These are phyloP conservation scores for Ceryle rudis DNA, from an alignment of 2,797 vertebrate species.

Conservation along the genomic window DNA sequence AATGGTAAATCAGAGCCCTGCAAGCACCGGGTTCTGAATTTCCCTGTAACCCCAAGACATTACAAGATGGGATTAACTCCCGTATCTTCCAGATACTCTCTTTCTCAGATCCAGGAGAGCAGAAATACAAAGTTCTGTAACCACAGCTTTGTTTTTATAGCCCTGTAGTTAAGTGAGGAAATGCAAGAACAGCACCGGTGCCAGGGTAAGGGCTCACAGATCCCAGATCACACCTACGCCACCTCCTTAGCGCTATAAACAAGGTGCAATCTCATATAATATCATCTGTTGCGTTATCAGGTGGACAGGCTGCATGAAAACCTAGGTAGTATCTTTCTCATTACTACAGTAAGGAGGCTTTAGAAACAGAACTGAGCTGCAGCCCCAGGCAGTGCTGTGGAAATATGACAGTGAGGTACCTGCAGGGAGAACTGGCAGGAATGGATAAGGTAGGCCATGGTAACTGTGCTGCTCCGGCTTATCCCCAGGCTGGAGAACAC, in stretches of 20 bases:
- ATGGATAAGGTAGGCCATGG: slow-evolving; percentile 87
- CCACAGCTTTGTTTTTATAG: neutral
- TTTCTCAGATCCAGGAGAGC: neutral
- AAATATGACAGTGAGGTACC: slow-evolving; percentile 59
- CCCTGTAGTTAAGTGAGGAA: neutral
- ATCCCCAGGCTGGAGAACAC: slow-evolving; percentile 84
- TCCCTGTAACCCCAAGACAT: neutral
- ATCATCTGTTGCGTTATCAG: neutral
- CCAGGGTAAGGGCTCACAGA: neutral
- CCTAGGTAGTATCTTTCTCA: neutral
- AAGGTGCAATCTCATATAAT: neutral
- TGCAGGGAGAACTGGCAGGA: slow-evolving; percentile 79
- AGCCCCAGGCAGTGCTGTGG: neutral
- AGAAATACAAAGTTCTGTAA: neutral
- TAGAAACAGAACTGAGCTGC: neutral
- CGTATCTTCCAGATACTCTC: neutral
- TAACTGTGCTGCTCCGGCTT: slow-evolving; percentile 81
- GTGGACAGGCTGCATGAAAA: neutral
- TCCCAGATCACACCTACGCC: neutral
- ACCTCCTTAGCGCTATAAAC: neutral
- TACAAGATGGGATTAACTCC: neutral
- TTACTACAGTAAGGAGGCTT: neutral
- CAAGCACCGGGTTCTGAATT: neutral
- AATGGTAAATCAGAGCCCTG: neutral
- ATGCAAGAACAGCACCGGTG: neutral